Percentiles rank a stretch among this genome's conserved stretches.
Evolutionary conservation across 2,113 vertebrate species (phyloP).

Genomic region (Barnardius zonarius): DNA sequence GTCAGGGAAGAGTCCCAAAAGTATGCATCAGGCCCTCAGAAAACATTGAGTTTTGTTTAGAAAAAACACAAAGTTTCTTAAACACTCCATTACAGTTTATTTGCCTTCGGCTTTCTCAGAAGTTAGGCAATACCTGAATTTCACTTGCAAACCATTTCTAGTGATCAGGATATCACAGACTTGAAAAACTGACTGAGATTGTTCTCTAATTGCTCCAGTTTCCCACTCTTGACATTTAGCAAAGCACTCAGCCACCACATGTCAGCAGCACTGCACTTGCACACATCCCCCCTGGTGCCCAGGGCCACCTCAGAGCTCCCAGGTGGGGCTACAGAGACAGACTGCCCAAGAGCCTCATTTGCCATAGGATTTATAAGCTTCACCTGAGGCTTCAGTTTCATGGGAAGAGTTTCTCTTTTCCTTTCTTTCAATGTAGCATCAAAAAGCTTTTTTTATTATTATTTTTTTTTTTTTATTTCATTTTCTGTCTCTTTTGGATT

Average conservation of each 20-base stretch:
- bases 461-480: too few relatives aligned
- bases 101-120: not conserved
- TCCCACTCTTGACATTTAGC: not conserved
- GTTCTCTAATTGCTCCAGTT: not conserved
- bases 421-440: not conserved
- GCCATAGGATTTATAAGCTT: not conserved
- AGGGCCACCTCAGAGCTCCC: not conserved
- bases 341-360: not conserved
- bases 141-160: not conserved
- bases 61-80: not conserved
- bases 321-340: not conserved
- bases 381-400: not conserved
- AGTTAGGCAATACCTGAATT: not conserved
- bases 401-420: not conserved
- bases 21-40: not conserved
- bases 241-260: not conserved
- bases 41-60: not conserved
- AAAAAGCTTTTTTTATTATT: not conserved
- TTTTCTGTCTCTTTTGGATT: not conserved
- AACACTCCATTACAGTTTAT: not conserved
- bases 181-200: not conserved
- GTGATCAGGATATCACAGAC: not conserved
- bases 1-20: not conserved
- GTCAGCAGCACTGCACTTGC: not conserved
- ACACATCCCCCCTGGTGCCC: fast-evolving